Conservation (phyloP, 1,140 invertebrate genomes). For the Helicoverpa armigera region DNA sequence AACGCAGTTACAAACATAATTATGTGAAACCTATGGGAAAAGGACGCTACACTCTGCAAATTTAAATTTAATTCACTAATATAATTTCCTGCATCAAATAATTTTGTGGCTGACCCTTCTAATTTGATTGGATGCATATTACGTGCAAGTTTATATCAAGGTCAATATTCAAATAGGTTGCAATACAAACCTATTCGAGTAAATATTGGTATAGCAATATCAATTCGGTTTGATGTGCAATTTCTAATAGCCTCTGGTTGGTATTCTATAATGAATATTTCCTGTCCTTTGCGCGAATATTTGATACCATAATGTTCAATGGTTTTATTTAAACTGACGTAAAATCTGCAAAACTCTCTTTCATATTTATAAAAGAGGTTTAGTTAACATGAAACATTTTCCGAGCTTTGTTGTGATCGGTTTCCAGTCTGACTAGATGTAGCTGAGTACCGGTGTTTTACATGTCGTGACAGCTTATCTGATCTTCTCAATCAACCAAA, state of each 20-base stretch:
- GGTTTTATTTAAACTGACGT: no score
- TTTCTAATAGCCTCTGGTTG: background rate
- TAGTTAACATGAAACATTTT: no score
- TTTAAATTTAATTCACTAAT: background rate
- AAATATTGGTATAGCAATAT: conserved; percentile 15
- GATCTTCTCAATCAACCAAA: no score
- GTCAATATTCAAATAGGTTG: conserved; percentile 22
- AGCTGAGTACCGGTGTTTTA: no score
- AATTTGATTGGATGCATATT: background rate
- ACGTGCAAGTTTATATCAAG: background rate
- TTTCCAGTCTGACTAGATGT: no score
- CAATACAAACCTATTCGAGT: conserved; percentile 30
- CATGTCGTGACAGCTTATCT: no score
- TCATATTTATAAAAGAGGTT: background rate
- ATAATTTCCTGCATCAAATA: background rate
- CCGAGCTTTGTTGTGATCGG: no score
- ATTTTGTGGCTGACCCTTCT: background rate
- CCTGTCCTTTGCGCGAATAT: background rate
- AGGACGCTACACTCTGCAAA: no score
- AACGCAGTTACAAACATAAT: no score
- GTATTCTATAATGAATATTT: background rate
- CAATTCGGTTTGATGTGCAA: conserved; percentile 21
- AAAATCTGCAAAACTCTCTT: no score
- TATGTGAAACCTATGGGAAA: no score
- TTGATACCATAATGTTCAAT: background rate